A percentile compares a stretch with the other conserved stretches of the same genome.
These are phyloP conservation scores for Darevskia nairensis DNA, from an alignment of 2,797 vertebrate genomes.

Conservation along the genomic window DNA sequence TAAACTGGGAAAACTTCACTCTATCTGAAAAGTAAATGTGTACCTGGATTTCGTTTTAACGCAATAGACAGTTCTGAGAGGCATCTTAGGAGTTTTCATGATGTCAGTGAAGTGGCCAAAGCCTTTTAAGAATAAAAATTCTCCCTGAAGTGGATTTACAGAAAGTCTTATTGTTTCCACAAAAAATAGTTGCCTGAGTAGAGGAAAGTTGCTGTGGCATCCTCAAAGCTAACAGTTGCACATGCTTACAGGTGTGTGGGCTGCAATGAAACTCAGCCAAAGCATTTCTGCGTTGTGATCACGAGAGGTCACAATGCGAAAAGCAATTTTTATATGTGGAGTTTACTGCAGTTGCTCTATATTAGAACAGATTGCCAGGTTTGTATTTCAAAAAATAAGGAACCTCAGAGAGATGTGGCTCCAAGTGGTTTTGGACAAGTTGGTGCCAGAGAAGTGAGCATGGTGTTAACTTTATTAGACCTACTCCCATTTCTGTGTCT, in stretches of 20 bases:
- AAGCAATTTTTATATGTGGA: not conserved
- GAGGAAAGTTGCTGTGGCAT: not conserved
- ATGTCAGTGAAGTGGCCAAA: not conserved
- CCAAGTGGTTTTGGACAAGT: not conserved
- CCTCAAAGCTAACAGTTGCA: too few species aligned
- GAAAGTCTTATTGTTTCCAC: too few species aligned
- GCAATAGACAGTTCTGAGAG: not conserved
- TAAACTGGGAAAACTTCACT: not conserved
- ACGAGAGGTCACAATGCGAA: conserved; percentile 36
- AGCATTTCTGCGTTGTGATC: conserved; percentile 32
- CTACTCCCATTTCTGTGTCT: not conserved
- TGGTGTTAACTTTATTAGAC: not conserved
- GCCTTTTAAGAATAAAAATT: not conserved
- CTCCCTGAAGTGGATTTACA: not conserved
- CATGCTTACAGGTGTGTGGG: not conserved
- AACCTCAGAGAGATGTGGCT: not conserved
- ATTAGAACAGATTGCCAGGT: not conserved
- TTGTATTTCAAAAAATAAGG: not conserved
- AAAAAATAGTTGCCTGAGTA: not conserved
- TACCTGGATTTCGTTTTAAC: not conserved
- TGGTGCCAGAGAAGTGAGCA: not conserved
- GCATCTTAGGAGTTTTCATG: not conserved
- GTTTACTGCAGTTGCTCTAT: not conserved
- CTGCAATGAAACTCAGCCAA: conserved; percentile 1
- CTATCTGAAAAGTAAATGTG: not conserved